phyloP scores from a whole-genome alignment of 2,797 vertebrate genomes.

The Oophaga sylvatica region DNA sequence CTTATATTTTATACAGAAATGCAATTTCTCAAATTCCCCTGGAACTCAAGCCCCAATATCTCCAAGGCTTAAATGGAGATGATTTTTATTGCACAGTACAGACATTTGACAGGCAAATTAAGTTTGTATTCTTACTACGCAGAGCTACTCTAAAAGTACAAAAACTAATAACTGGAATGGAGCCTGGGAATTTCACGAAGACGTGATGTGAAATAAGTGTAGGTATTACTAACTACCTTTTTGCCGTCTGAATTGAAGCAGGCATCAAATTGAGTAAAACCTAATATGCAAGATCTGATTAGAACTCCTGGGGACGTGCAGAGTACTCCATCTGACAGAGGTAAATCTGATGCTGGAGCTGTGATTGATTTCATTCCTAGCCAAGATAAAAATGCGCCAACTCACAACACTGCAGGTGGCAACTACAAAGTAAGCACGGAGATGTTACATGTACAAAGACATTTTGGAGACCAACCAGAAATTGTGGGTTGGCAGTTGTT shows the following conservation, averaged over 20 bases:
- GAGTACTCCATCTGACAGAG: slow-evolving; percentile 7
- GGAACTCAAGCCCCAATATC: slow-evolving; percentile 14
- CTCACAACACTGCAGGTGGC: not conserved
- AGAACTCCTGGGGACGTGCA: slow-evolving; percentile 25
- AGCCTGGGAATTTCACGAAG: slow-evolving; percentile 31
- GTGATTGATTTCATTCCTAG: slow-evolving; percentile 25
- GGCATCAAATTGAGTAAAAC: slow-evolving; percentile 39
- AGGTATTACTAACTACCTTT: slow-evolving; percentile 42
- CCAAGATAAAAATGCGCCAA: slow-evolving; percentile 3
- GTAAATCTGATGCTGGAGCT: not conserved
- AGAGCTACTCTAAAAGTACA: slow-evolving; percentile 29
- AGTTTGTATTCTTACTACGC: slow-evolving; percentile 17
- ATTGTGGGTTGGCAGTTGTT: not conserved
- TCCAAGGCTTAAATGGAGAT: slow-evolving; percentile 23
- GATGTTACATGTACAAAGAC: not conserved
- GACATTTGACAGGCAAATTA: slow-evolving; percentile 42
- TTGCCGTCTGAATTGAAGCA: slow-evolving; percentile 1
- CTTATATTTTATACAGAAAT: slow-evolving; percentile 27
- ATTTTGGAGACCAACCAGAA: not conserved
- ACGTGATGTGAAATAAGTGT: slow-evolving; percentile 35
- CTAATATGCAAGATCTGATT: slow-evolving; percentile 39
- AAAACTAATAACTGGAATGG: slow-evolving; percentile 44
- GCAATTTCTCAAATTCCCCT: slow-evolving; percentile 26
- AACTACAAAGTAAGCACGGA: not conserved
- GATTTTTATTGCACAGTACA: slow-evolving; percentile 39